A percentile compares a stretch with the other conserved stretches of the same genome.
These are phyloP conservation scores for Axinella damicornis DNA, from an alignment of 37 sponge, comb jelly and placozoan genomes.

Conservation along the genomic window DNA sequence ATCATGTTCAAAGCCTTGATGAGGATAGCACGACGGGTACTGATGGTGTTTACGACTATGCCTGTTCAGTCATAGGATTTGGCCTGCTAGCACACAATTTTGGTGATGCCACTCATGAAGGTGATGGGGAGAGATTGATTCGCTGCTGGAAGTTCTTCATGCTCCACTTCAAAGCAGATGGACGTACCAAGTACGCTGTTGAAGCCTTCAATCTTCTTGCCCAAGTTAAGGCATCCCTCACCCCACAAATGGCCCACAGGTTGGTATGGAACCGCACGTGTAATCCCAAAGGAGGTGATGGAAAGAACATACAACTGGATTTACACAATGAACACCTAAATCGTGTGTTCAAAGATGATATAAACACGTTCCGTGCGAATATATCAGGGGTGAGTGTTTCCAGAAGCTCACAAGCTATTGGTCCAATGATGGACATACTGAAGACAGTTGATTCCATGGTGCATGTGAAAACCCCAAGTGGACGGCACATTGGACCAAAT, in stretches of 20 bases:
- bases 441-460: neutral
- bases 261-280: neutral
- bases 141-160: neutral
- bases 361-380: conserved; percentile 8
- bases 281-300: neutral
- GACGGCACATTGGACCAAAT: neutral
- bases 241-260: conserved; percentile 9
- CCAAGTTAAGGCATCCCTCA: neutral
- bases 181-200: conserved; percentile 7
- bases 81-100: neutral
- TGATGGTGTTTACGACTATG: neutral
- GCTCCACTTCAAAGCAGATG: conserved; percentile 32
- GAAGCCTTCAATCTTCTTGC: conserved; percentile 22
- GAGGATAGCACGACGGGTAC: neutral
- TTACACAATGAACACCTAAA: conserved; percentile 7
- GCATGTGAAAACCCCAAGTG: conserved; percentile 1
- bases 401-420: conserved; percentile 13
- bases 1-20: too few relatives aligned
- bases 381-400: neutral
- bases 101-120: conserved; percentile 2
- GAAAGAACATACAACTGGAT: conserved; percentile 34
- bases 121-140: neutral
- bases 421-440: neutral
- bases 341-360: conserved; percentile 21
- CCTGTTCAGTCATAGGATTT: neutral